Evolutionary conservation across 2,113 vertebrate species (phyloP).

Genomic region (Todiramphus saurophagus): DNA sequence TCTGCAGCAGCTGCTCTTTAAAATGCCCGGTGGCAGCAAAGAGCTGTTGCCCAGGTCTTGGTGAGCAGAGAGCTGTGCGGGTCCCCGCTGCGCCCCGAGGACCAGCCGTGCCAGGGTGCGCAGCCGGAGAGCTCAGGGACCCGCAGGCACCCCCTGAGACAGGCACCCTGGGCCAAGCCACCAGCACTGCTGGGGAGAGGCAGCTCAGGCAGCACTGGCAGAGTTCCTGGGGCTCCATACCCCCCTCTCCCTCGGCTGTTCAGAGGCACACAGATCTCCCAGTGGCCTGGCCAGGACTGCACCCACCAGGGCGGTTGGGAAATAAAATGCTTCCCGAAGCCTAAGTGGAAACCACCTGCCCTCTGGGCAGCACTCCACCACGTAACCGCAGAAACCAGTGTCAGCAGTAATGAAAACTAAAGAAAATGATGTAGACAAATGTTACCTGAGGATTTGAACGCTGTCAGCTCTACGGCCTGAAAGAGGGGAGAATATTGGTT

Average conservation of each 20-base stretch:
- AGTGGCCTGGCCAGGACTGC: neutral
- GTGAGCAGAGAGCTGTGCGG: neutral
- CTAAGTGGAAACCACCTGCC: neutral
- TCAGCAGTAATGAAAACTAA: neutral
- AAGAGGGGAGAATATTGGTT: neutral
- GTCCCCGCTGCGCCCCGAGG: neutral
- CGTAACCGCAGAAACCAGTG: neutral
- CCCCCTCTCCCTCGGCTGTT: neutral
- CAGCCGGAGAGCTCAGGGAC: neutral
- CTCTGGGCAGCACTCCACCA: neutral
- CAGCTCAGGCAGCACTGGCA: accelerated
- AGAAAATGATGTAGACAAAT: accelerated
- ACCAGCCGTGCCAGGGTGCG: neutral
- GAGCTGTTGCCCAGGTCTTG: neutral
- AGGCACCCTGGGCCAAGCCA: neutral
- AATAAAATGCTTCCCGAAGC: neutral
- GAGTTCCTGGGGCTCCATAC: neutral
- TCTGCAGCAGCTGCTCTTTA: neutral
- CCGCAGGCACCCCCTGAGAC: neutral
- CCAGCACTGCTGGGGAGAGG: neutral
- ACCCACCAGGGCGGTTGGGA: neutral
- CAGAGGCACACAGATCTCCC: neutral
- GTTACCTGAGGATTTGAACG: conserved; percentile 88
- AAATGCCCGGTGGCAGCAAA: neutral
- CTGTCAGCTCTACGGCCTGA: conserved; percentile 88